Conservation (phyloP, 2,888 invertebrate genomes). For the Pristionchus exspectatus region DNA sequence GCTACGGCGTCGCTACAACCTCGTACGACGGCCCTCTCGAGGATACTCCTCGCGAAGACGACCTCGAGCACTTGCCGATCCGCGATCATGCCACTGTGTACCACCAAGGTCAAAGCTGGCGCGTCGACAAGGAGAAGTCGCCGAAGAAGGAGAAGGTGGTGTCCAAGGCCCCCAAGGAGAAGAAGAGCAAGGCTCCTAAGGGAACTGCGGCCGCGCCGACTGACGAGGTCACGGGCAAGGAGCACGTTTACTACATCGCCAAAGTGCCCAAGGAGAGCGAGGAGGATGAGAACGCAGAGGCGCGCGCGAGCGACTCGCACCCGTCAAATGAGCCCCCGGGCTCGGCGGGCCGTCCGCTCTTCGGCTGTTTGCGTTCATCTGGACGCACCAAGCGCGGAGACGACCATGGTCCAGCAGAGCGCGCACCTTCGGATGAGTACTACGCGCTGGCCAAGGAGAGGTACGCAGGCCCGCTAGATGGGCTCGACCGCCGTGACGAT, state of each 20-base stretch:
- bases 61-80: slow-evolving; percentile 38
- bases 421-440: slow-evolving; percentile 41
- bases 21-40: slow-evolving; percentile 45
- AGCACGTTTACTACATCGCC: slow-evolving; percentile 48
- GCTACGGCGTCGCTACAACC: slow-evolving; percentile 31
- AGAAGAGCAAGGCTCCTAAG: slow-evolving; percentile 32
- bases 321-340: slow-evolving; percentile 4
- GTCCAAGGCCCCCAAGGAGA: slow-evolving; percentile 27
- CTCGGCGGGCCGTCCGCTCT: slow-evolving; percentile 18
- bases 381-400: slow-evolving; percentile 9
- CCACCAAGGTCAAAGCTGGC: slow-evolving; percentile 47
- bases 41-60: slow-evolving; percentile 49
- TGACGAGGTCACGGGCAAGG: slow-evolving; percentile 17
- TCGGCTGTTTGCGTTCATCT: slow-evolving; percentile 44
- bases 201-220: neutral
- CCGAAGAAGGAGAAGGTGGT: slow-evolving; percentile 31
- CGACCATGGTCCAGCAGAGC: neutral
- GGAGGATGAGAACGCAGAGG: slow-evolving; percentile 12
- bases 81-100: slow-evolving; percentile 35
- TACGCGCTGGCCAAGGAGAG: slow-evolving; percentile 10
- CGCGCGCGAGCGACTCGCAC: neutral
- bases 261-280: slow-evolving; percentile 50
- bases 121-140: slow-evolving; percentile 49
- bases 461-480: slow-evolving; percentile 46
- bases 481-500: slow-evolving; percentile 43